Conservation (phyloP, 53 echinoderm and acorn worm genomes). For the Henricia sp. region DNA sequence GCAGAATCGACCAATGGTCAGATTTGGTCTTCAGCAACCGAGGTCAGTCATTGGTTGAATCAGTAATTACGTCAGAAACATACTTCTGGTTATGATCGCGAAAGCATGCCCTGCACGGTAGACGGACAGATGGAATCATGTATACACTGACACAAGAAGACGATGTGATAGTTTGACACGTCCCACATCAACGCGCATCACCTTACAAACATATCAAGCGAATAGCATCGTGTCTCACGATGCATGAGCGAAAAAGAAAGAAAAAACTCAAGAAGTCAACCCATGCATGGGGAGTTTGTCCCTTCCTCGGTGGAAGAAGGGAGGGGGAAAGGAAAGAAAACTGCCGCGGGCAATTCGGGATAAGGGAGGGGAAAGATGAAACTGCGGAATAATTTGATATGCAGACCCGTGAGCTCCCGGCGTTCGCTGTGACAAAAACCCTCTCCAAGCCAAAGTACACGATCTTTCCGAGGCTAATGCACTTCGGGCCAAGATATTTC, state of each 20-base stretch:
- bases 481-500: conserved; percentile 24
- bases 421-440: not conserved
- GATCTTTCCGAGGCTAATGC: conserved; percentile 55
- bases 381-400: conserved; percentile 54
- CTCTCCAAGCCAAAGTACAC: conserved; percentile 54
- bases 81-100: no score
- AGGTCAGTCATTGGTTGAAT: no score
- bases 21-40: no score
- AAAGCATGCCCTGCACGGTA: not conserved
- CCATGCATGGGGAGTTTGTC: conserved; percentile 9
- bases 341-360: conserved; percentile 12
- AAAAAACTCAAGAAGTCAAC: conserved; percentile 42
- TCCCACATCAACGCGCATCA: conserved; percentile 16
- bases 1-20: no score
- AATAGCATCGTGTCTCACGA: conserved; percentile 8
- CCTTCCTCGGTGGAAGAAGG: not conserved
- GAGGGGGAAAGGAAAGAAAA: conserved; percentile 5
- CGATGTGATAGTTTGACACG: conserved; percentile 24
- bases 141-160: not conserved
- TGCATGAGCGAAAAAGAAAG: not conserved
- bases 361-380: conserved; percentile 18
- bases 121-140: conserved; percentile 19
- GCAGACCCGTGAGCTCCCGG: conserved; percentile 9
- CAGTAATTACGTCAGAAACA: no score
- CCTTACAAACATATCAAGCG: conserved; percentile 37